These are phyloP conservation scores for Hippocampus barbouri DNA, from an alignment of 2,113 vertebrate species.

Conservation along the genomic window DNA sequence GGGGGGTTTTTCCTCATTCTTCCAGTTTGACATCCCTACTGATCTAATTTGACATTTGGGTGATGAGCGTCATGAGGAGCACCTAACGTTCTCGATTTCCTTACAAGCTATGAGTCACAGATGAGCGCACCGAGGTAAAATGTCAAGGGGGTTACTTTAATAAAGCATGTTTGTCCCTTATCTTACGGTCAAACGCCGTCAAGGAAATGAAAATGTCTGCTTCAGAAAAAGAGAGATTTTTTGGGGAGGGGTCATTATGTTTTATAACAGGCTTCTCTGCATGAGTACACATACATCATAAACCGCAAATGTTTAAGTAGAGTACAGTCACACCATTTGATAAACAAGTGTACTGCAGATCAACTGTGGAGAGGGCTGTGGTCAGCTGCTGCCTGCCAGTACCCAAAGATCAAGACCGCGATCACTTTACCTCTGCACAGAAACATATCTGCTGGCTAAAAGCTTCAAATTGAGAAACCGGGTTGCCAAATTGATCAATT, in stretches of 20 bases:
- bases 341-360: not conserved
- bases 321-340: too few relatives aligned
- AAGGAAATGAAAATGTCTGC: constrained; percentile 48
- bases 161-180: constrained; percentile 33
- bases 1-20: constrained; percentile 5
- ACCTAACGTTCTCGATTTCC: constrained; percentile 58
- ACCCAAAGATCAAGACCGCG: not conserved
- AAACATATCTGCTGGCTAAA: not conserved
- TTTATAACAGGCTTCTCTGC: not conserved
- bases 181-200: not conserved
- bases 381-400: not conserved
- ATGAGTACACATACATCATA: not conserved
- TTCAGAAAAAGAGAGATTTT: constrained; percentile 8
- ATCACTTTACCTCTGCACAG: not conserved
- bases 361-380: not conserved
- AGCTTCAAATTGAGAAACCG: not conserved
- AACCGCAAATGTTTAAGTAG: not conserved
- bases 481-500: not conserved
- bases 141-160: constrained; percentile 13
- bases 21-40: constrained; percentile 41
- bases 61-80: constrained; percentile 67
- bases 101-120: constrained; percentile 22
- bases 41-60: constrained; percentile 64
- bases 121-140: not conserved
- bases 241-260: not conserved